Evolutionary conservation across 2,888 invertebrate species (phyloP), one percentile per base, ranked within the genome.

Genomic region (Aphidius colemani): DNA sequence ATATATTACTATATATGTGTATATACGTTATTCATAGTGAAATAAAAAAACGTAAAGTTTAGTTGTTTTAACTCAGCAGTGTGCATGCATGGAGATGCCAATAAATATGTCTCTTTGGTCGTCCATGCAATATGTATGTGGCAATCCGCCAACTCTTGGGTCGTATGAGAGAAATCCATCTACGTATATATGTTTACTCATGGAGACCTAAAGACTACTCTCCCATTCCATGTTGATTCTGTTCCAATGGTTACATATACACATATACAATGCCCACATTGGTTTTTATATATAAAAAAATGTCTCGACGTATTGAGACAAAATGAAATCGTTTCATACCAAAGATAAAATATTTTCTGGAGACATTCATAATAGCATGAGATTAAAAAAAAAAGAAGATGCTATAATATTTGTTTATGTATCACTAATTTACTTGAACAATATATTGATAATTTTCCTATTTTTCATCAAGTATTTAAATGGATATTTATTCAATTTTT

Each of bases 51-150:
- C 9, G 45, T 45, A 57, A 39, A 57, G 43, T 49, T 59, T 59
- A 51, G 71, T 71, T 71, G 76, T 75, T 74, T 74, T 68, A 70
- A 73, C 73, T 13, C 13, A 66, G 69, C 69, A 13, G 13, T 13
- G 13, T 13, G 13, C 59, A 72, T 72, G 71, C 73, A 69, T 74
- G 76, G 74, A 75, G 75, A 77, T 75, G 75, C 76, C 79, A 76
- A 79, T 78, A 78, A 79, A 79, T 79, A 78, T 78, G 76, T 79
- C 78, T 57, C 46, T 71, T 66, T 62, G 69, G 65, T 49, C 56
- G 63, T 63, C 64, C 77, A 79, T 79, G 79, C 77, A 79, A 79
- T 79, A 79, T 79, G 77, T 76, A 79, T 79, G 76, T 68, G 70
- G 71, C 71, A 61, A 65, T 65, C 57, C 56, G 60, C 64, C 64